Base-by-base conservation (phyloP, 2,113 vertebrate species). In the Cryptotis parvus region DNA sequence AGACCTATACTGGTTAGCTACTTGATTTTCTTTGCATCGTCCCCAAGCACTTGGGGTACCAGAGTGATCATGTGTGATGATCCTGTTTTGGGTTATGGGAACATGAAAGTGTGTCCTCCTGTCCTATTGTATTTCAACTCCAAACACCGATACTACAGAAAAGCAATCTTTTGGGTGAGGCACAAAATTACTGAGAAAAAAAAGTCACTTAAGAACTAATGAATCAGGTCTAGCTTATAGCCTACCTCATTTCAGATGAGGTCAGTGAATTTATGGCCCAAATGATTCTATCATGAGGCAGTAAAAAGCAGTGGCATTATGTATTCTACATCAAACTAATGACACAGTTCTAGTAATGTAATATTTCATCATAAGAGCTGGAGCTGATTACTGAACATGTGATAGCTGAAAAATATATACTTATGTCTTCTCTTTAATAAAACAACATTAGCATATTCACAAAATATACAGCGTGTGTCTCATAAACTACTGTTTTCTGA, bases 201-300 rank as follows among this genome's bases (percentile, higher is more conserved):
- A 94, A 39, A 91, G 91, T 97, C 96, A 97, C 95, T 98, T 97
- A 97, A 97, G 97, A 97, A 97, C 96, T 97, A 98, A 98, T 98
- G 94, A 97, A 97, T 98, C 97, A 96, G 94, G 75, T 92, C 96
- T 97, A 96, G 96, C 96, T 96, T 95, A 94, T 37, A 97, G 93
- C 96, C 97, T 95, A 96, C 96, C 97, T 98, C 93, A 96, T 97
- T 98, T 96, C 95, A 95, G 96, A 98, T 94, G 97, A 97, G 98
- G 98, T 98, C 98, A 98, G 97, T 97, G 97, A 97, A 98, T 98
- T 98, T 98, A 97, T 96, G 96, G 95, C 97, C 96, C 95, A 97
- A 98, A 98, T 96, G 96, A 96, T 94, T 97, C 9, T 97, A 97
- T 97, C 97, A 95, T 96, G 90, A 96, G 86, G 96, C 97, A 97